These are phyloP conservation scores for Prionailurus viverrinus DNA, from an alignment of 2,113 vertebrate genomes.

Conservation along the genomic window DNA sequence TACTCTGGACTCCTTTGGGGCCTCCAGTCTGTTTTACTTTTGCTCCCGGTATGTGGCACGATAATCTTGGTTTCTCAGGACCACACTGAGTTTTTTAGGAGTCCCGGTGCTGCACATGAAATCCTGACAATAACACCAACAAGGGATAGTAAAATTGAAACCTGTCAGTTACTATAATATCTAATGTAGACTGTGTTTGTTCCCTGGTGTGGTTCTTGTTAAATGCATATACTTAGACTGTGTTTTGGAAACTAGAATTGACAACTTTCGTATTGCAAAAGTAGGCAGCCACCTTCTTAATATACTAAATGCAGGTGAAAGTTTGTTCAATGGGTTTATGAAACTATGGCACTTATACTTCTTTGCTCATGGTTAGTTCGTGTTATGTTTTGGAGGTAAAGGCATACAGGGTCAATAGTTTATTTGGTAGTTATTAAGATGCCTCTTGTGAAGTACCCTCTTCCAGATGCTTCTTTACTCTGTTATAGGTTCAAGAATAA, in stretches of 20 bases:
- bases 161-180: neutral
- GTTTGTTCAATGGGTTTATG: neutral
- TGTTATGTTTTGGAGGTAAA: neutral
- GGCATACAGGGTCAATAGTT: accelerated
- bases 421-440: neutral
- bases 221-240: neutral
- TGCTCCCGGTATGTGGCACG: neutral
- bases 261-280: neutral
- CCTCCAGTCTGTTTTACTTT: conserved; percentile 18
- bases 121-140: neutral
- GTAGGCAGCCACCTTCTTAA: neutral
- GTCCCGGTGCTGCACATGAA: neutral
- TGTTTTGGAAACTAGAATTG: neutral
- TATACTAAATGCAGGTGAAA: neutral
- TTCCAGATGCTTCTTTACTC: neutral
- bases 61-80: neutral
- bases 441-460: accelerated
- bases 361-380: accelerated
- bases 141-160: neutral
- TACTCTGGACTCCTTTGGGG: neutral
- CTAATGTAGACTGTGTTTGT: neutral
- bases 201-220: neutral
- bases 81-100: neutral
- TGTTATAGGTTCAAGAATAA: neutral
- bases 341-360: too few species aligned